Conservation (phyloP, 2,113 vertebrate species). For the Chiloscyllium plagiosum region DNA sequence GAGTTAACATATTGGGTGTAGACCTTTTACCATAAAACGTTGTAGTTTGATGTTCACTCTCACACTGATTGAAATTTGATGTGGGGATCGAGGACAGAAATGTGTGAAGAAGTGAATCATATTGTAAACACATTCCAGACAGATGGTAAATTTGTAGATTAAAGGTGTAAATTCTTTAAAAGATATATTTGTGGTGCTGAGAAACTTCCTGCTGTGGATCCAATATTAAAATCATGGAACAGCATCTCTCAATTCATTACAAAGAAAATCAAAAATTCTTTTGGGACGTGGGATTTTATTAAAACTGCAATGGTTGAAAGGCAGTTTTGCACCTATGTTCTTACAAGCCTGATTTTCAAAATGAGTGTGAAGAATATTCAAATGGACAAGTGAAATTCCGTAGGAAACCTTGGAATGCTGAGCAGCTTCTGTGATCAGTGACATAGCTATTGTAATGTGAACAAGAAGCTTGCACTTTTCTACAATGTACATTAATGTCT, state of each 20-base stretch:
- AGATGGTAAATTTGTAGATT: not conserved
- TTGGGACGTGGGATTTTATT: not conserved
- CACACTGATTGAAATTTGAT: constrained; percentile 24
- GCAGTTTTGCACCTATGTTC: constrained; percentile 20
- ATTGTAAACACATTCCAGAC: not conserved
- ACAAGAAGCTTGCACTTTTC: not conserved
- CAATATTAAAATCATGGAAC: not conserved
- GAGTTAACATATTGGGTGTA: not conserved
- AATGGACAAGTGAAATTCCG: constrained; percentile 38
- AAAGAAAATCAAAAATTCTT: not conserved
- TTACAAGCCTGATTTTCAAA: constrained; percentile 31
- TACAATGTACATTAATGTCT: not conserved
- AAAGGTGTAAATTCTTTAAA: not conserved
- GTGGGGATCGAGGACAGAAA: not conserved
- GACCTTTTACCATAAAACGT: not conserved
- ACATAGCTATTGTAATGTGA: not conserved
- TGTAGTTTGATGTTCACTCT: not conserved
- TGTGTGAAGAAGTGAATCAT: not conserved
- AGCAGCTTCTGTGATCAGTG: not conserved
- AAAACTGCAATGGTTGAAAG: constrained; percentile 32
- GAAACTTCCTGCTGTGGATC: not conserved
- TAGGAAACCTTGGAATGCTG: constrained; percentile 25
- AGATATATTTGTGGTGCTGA: not conserved
- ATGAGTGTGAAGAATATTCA: constrained; percentile 37
- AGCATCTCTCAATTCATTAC: not conserved